Evolutionary conservation across 37 sponge, comb jelly and placozoan genomes (phyloP).

Genomic region (Mnemiopsis leidyi): DNA sequence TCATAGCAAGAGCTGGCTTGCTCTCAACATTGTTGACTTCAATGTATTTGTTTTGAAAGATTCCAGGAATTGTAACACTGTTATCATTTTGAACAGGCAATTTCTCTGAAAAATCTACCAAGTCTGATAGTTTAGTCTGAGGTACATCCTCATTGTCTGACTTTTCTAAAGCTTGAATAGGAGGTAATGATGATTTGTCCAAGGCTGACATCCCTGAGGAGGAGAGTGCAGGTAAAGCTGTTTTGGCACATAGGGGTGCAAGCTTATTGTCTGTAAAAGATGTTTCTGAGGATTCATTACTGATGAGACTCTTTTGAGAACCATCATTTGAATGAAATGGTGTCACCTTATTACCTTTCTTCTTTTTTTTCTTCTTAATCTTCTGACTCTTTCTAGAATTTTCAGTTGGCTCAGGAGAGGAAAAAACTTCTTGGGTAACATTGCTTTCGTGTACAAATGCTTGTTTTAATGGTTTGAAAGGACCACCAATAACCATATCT

Average conservation of each 20-base stretch:
- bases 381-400: background rate
- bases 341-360: background rate
- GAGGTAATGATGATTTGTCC: slow-evolving; percentile 3
- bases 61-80: background rate
- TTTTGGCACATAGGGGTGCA: background rate
- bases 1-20: background rate
- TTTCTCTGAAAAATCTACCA: background rate
- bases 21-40: background rate
- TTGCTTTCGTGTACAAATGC: background rate
- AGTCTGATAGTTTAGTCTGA: background rate
- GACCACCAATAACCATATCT: background rate
- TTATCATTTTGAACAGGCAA: background rate
- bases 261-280: background rate
- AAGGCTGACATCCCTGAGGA: background rate
- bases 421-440: background rate
- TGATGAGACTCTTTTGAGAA: slow-evolving; percentile 10
- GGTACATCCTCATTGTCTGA: background rate
- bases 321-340: slow-evolving; percentile 22
- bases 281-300: background rate
- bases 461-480: slow-evolving; percentile 28
- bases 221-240: background rate
- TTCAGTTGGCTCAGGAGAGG: background rate
- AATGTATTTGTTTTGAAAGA: background rate
- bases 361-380: slow-evolving; percentile 10
- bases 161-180: background rate